Evolutionary conservation across 2,888 invertebrate species (phyloP), one percentile per base, ranked within the genome.

Genomic region (Drosophila vallismaia): DNA sequence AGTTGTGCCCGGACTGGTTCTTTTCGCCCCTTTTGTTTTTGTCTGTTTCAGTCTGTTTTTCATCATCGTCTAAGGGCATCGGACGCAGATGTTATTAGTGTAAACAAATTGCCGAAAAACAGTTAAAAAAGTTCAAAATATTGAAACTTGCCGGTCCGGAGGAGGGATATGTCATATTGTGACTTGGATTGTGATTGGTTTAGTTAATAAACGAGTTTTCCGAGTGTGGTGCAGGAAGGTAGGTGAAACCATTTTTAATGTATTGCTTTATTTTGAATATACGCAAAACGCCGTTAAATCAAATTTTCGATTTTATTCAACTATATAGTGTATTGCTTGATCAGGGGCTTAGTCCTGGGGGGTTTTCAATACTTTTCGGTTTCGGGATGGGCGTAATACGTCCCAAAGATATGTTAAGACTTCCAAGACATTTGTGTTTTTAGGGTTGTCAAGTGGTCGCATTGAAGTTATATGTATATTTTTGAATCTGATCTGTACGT

Each of bases 381-480:
- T 56, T 1, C 33, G 31, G 31, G 26, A 26, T 28, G 45, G 44
- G 63, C 51, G 33, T 24, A 31, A 31, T 38, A 44, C 33, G 40
- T 44, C 29, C 29, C 7, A 42, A 45, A 50, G 50, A 45, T 67
- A 55, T 54, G 42, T 38, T 6, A 8, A 31, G 10, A 45, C 14
- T 55, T 49, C 24, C n/a, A 46, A 53, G 50, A 14, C 71, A 51
- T 71, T 70, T 70, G 46, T 24, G 46, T 63, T 59, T 60, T 33
- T 56, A 81, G 87, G 87, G 87, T 84, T 81, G 87, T 66, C 87
- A 86, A 59, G 71, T 53, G 36, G 2, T 48, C 24, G 24, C 12
- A 12, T 7, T 19, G 28, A 24, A 26, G n/a, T 26, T 40, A 33
- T 36, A 42, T 49, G 10, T 5, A 3, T 33, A 10, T 14, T 6